These are phyloP conservation scores for Scalopus aquaticus DNA, from an alignment of 2,113 vertebrate genomes.

Conservation along the genomic window DNA sequence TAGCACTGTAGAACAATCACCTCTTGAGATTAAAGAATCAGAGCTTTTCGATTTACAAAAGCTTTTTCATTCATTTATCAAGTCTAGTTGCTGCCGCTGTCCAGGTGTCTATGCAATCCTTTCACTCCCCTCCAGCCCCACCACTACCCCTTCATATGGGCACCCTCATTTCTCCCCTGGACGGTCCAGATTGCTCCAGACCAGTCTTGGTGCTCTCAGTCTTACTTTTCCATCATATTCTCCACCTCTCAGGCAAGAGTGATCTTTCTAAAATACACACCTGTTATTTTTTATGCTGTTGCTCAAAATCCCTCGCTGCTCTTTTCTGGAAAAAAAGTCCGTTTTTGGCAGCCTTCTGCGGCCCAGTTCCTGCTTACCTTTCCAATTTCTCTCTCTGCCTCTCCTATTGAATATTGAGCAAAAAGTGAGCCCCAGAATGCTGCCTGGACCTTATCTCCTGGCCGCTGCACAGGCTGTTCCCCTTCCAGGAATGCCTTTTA, in stretches of 20 bases:
- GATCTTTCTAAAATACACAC: not conserved
- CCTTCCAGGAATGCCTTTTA: not conserved
- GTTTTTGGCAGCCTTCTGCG: not conserved
- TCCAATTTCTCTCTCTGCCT: not conserved
- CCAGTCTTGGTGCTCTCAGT: not conserved
- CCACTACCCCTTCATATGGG: rapidly evolving
- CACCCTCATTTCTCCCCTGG: not conserved
- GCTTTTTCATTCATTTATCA: not conserved
- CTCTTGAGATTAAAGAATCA: not conserved
- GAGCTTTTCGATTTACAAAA: not conserved
- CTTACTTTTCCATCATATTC: not conserved
- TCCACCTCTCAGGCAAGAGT: not conserved
- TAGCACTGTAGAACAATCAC: not conserved
- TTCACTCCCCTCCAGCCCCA: too few species aligned
- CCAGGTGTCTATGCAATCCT: rapidly evolving
- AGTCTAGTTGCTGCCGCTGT: not conserved
- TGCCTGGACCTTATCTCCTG: not conserved
- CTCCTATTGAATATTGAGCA: not conserved
- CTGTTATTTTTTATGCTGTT: not conserved
- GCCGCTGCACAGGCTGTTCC: not conserved
- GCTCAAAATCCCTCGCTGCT: not conserved
- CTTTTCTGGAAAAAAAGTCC: not conserved
- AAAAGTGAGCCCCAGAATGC: not conserved
- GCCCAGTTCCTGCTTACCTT: not conserved
- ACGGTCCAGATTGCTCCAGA: not conserved